Conservation (phyloP, 2,113 vertebrate genomes). For the Siniperca knerii region DNA sequence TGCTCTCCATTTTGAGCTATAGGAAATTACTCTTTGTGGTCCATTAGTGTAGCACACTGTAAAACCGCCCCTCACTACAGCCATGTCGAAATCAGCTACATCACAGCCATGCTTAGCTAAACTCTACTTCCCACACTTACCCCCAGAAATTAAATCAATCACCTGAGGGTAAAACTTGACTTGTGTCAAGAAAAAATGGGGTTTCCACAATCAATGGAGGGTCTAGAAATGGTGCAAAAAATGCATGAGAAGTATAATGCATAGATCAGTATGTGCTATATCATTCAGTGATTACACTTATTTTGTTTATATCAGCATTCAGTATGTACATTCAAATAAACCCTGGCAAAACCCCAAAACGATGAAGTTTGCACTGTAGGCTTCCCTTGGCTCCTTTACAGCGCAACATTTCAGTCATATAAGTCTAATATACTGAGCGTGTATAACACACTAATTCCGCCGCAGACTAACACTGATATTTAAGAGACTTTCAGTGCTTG, state of each 20-base stretch:
- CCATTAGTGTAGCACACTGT: constrained; percentile 14
- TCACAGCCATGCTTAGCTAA: constrained; percentile 33
- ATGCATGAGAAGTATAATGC: constrained; percentile 76
- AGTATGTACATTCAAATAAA: constrained; percentile 74
- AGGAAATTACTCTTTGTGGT: constrained; percentile 51
- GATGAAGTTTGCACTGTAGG: constrained; percentile 25
- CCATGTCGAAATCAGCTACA: constrained; percentile 54
- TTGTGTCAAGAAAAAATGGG: constrained; percentile 16
- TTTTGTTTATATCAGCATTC: constrained; percentile 58
- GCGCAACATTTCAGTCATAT: constrained; percentile 29
- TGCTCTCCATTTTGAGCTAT: constrained; percentile 48
- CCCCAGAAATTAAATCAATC: constrained; percentile 45
- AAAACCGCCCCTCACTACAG: constrained; percentile 34
- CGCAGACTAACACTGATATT: constrained; percentile 60
- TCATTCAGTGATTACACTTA: constrained; percentile 63
- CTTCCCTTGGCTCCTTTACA: constrained; percentile 48
- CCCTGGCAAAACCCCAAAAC: constrained; percentile 35
- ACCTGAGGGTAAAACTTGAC: constrained; percentile 59
- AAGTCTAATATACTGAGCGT: constrained; percentile 33
- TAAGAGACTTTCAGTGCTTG: constrained; percentile 43
- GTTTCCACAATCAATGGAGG: constrained; percentile 58
- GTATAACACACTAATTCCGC: constrained; percentile 32
- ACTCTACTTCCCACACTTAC: constrained; percentile 10
- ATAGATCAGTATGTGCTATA: constrained; percentile 83
- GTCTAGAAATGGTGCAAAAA: constrained; percentile 76